phyloP scores from a whole-genome alignment of 1,140 invertebrate genomes.

The Drosophila chauvacae region DNA sequence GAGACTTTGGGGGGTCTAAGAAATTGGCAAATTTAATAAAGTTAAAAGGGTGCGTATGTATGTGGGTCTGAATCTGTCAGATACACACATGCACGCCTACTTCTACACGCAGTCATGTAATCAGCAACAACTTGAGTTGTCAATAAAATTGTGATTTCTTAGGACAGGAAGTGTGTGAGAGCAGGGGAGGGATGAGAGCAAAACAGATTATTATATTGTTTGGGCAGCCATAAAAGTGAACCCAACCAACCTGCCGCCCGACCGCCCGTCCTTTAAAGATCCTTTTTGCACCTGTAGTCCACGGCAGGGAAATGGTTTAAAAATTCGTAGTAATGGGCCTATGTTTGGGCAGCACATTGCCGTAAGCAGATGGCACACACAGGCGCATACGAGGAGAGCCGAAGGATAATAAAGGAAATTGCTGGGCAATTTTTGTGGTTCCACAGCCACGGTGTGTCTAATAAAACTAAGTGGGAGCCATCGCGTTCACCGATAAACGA shows the following conservation, averaged over 20 bases:
- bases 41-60: constrained; percentile 76
- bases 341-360: constrained; percentile 68
- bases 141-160: constrained; percentile 84
- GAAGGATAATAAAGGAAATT: constrained; percentile 79
- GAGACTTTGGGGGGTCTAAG: constrained; percentile 60
- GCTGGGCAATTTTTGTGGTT: constrained; percentile 72
- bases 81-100: constrained; percentile 50
- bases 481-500: constrained; percentile 68
- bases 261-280: constrained; percentile 44
- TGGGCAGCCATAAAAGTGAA: constrained; percentile 57
- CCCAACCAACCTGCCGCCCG: constrained; percentile 2
- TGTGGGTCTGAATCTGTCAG: constrained; percentile 46
- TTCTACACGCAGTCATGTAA: constrained; percentile 62
- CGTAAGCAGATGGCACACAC: constrained; percentile 49
- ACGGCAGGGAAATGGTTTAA: constrained; percentile 46
- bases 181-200: constrained; percentile 20
- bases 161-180: constrained; percentile 43
- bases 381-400: constrained; percentile 9
- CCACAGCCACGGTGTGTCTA: constrained; percentile 54
- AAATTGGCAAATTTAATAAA: constrained; percentile 84
- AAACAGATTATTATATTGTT: constrained; percentile 76
- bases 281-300: constrained; percentile 70
- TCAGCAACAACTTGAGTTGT: constrained; percentile 82
- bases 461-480: constrained; percentile 77
- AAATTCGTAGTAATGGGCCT: constrained; percentile 78